Evolutionary conservation across 2,797 vertebrate genomes (phyloP), one percentile per base, ranked within the genome.

Genomic region (Poliocrania exsul): DNA sequence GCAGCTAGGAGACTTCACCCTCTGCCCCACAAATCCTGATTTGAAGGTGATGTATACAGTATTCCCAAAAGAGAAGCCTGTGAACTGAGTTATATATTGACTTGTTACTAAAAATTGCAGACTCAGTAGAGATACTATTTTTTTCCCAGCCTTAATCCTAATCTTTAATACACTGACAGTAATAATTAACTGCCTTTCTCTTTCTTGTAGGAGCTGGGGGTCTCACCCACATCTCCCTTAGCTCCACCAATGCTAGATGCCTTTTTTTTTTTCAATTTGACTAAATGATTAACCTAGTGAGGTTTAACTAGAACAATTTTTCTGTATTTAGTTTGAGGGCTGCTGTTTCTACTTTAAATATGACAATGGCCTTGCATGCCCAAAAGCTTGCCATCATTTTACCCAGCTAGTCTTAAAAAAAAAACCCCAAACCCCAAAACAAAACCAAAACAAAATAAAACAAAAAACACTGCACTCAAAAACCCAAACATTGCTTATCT

Each of bases 331-430:
- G 44, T n/a, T 57, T 80, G 72, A 82, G 94, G 51, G 35, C 2
- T 90, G 46, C 7, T 90, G 16, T 79, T 94, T 94, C 89, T 95
- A 64, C 91, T 92, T 93, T 80, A 89, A 91, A 77, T 17, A 10
- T 66, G 24, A 73, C 19, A 11, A 74, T 35, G 13, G 26, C 16
- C 24, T 87, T 84, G 15, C 16, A 49, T 70, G 37, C 56, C 49
- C 71, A 66, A 90, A 92, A 87, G 23, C 18, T 82, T 85, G 31
- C 60, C 1, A 0, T 74, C 11, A 69, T 86, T 86, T 93, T 73
- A 58, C 9, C 20, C 26, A 80, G 4, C 1, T 82, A 51, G 29
- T 40, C 17, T 66, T 53, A 19, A 86, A 90, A 57, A 65, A 51
- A 54, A 37, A 0, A n/a, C n/a, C n/a, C 28, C 19, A 62, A 42